phyloP scores from a whole-genome alignment of 2,797 vertebrate genomes.

The Thamnophis elegans region DNA sequence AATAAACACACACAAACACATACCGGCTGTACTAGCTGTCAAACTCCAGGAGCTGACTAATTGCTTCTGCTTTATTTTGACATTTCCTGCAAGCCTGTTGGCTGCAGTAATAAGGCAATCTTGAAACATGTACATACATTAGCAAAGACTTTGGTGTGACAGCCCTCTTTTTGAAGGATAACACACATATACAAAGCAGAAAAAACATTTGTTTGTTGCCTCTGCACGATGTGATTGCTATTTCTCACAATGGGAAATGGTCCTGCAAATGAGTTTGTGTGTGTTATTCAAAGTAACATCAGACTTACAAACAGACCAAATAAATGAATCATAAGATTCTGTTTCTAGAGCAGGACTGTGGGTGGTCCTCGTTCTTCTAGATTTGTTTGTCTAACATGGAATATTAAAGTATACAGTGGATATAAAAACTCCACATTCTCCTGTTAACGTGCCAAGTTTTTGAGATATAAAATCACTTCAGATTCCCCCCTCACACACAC shows the following conservation, averaged over 20 bases:
- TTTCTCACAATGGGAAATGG: background rate
- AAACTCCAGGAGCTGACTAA: background rate
- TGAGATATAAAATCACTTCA: background rate
- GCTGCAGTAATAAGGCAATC: conserved; percentile 1
- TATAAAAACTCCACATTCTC: background rate
- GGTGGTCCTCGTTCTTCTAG: background rate
- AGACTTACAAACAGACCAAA: background rate
- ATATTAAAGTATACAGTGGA: background rate
- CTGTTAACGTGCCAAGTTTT: background rate
- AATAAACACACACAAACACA: background rate
- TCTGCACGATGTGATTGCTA: background rate
- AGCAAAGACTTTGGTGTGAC: background rate
- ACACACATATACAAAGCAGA: background rate
- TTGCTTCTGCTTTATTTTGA: conserved; percentile 22
- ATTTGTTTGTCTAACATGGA: background rate
- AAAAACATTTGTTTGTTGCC: background rate
- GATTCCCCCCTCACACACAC: background rate
- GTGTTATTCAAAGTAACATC: conserved; percentile 2
- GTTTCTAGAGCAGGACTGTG: background rate
- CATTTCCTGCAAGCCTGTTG: conserved; percentile 17
- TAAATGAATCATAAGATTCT: background rate
- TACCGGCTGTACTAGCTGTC: conserved; percentile 10
- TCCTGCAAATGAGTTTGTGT: background rate
- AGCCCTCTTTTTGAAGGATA: conserved; percentile 5
- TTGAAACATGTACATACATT: background rate